Base-by-base conservation (phyloP, 2,797 vertebrate genomes). In the Echiichthys vipera region DNA sequence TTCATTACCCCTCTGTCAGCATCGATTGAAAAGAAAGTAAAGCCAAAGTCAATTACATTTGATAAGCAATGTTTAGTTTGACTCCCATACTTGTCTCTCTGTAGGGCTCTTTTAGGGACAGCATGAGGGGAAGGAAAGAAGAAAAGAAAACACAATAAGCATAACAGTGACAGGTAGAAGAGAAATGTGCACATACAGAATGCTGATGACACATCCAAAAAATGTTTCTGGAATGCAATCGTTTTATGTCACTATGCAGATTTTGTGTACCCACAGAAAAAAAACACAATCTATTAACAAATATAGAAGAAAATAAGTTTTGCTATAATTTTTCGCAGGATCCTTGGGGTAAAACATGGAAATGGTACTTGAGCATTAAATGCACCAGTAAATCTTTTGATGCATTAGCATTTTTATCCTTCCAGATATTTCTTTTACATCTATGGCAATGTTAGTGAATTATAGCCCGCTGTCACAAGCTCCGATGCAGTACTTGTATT, bases 31-130 rank as follows among this genome's bases (percentile, higher is more conserved):
- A 97, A 95, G 95, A 96, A 96, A 96, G 95, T 95, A 95, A 92
- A 98, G 96, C 96, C 95, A 95, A 97, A 97, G 96, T 96, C 95
- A 98, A 99, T 99, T 99, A 99, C 98, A 99, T 99, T 99, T 99
- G 98, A 96, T 99, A 98, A 96, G 98, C 97, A 99, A 99, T 98
- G 97, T 99, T 99, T 98, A 99, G 97, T 97, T 98, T 99, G 98
- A 99, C 97, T 98, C 97, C 98, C 98, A 99, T 99, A 99, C 97
- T 99, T 98, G 98, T 99, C 97, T 99, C 98, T 98, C 97, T 99
- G 98, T 98, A 99, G 96, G 97, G 96, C 96, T 98, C 98, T 95
- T 94, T 98, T 96, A 95, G 96, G 96, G 97, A 98, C 96, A 97
- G 97, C 97, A 96, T 99, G 97, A 97, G 92, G 96, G 96, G 95